Base-by-base conservation (phyloP, 2,888 invertebrate genomes). In the Caenorhabditis sulstoni region DNA sequence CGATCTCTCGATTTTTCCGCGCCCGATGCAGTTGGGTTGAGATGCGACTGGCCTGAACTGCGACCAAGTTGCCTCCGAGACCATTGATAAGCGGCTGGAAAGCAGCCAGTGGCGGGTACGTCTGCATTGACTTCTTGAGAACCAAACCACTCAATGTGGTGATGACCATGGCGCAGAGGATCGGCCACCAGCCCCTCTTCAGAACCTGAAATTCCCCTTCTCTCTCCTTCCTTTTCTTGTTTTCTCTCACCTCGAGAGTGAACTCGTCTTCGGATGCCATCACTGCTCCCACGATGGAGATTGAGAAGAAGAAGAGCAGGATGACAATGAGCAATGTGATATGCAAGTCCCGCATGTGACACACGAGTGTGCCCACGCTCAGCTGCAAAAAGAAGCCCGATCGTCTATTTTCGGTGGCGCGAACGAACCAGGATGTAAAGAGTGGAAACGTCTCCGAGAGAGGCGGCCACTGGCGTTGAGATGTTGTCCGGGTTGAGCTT, bases 391-490 rank as follows among this genome's bases (percentile, higher is more conserved):
- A 50, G 4, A 23, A 45, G 29, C 20, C 9, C 3, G 52, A 52
- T 52, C 12, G 52, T 20, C 52, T 52, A 52, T 52, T 52, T 52
- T 29, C 52, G 52, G 29, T 20, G n/a, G 37, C 12, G 14, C n/a
- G 41, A 61, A 70, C 49, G 59, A 45, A 83, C 83, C 73, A 83
- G 16, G 35, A 83, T 75, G 20, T 59, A 74, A 14, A 96, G 92
- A 8, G 96, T 96, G 68, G 94, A 95, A 78, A 96, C 92, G 92
- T 96, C 96, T 55, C 96, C 96, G 68, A 96, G 92, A 90, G 95
- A 95, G 62, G 96, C 96, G 29, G 96, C 96, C 83, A 96, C 95
- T 7, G 96, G 96, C 67, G 96, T 96, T 14, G 96, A 95, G 77
- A 96, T 94, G 91, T 96, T 96, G 91, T 96, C 96, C 53, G 96